Evolutionary conservation across 2,888 invertebrate genomes (phyloP).

Genomic region (Thumatha senex): DNA sequence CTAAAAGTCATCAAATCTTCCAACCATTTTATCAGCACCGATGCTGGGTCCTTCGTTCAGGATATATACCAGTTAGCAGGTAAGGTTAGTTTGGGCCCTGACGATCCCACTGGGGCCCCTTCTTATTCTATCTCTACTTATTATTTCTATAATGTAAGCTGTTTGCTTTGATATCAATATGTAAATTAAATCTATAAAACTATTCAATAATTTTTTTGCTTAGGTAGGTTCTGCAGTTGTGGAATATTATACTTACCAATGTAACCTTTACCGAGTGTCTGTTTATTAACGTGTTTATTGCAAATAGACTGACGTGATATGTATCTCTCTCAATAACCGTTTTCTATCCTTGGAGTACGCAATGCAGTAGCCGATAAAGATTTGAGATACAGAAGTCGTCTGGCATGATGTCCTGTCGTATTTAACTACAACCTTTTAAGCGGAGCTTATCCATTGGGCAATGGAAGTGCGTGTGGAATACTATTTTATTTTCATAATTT

Average conservation of each 20-base stretch:
- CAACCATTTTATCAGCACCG: no score
- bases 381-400: slow-evolving; percentile 28
- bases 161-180: no score
- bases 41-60: no score
- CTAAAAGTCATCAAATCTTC: neutral
- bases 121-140: no score
- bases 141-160: no score
- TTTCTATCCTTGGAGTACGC: slow-evolving; percentile 16
- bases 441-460: slow-evolving; percentile 20
- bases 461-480: slow-evolving; percentile 24
- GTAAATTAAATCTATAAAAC: no score
- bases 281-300: slow-evolving; percentile 29
- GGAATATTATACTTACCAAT: slow-evolving; percentile 28
- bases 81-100: no score
- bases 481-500: slow-evolving; percentile 34
- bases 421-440: slow-evolving; percentile 34
- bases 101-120: no score
- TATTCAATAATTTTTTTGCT: neutral
- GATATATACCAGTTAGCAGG: no score
- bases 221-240: slow-evolving; percentile 4
- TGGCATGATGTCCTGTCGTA: slow-evolving; percentile 29
- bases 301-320: slow-evolving; percentile 29
- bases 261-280: slow-evolving; percentile 27
- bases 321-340: slow-evolving; percentile 21
- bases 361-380: slow-evolving; percentile 34